Evolutionary conservation across 2,888 invertebrate species (phyloP), one percentile per base, ranked within the genome.

Genomic region (Netelia melanura): DNA sequence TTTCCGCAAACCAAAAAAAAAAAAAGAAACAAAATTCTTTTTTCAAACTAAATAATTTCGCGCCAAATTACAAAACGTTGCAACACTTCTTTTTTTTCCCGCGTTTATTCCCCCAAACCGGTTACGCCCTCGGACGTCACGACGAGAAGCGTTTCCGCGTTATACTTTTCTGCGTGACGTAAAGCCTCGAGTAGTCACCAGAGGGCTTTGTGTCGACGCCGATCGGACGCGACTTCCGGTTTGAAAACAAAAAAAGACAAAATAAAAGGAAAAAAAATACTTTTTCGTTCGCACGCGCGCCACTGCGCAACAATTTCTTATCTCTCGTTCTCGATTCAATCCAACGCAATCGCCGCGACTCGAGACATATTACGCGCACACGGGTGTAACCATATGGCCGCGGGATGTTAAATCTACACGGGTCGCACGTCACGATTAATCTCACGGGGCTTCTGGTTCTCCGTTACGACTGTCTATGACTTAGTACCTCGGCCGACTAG

Each of bases 361-460:
- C 48, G 56, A 17, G 17, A 14, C 38, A 64, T 76, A 76, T 17
- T 54, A 54, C 52, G 52, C 68, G 48, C 61, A 43, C 64, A 64
- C n/a, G 38, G 6, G 64, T 30, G 30, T 30, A 17, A 48, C 75
- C 85, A 79, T 82, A 82, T 85, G 85, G 81, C 84, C 61, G 62
- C 79, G 65, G 71, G 79, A 79, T 82, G 71, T 70, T 85, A 75
- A 79, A 82, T 85, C 81, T 71, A 79, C 82, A 82, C 76, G 71
- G 70, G 81, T 78, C 61, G 43, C 78, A 76, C 85, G 76, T 72
- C 82, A 82, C 82, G 84, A 85, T 81, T 81, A 85, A 85, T 85
- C 84, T 81, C 64, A 78, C 81, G 74, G 74, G 77, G 85, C 85
- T 85, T 82, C 85, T 85, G 85, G 85, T 85, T 85, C 76, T 82